phyloP scores from a whole-genome alignment of 2,888 invertebrate genomes.

The Cephalotes varians region DNA sequence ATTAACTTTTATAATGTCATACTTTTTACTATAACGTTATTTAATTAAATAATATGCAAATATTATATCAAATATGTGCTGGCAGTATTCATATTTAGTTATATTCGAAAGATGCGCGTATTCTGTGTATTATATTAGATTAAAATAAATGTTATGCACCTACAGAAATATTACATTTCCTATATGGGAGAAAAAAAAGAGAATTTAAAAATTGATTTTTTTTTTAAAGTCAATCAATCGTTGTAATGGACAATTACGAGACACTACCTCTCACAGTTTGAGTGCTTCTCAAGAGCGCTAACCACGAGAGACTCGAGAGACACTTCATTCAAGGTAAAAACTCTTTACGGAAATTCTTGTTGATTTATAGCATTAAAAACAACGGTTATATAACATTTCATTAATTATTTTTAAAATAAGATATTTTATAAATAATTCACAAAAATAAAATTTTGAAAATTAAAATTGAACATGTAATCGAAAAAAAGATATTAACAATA shows the following conservation, averaged over 20 bases:
- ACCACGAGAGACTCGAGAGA: slow-evolving; percentile 58
- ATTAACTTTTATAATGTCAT: background rate
- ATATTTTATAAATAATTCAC: background rate
- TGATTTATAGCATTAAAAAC: slow-evolving; percentile 8
- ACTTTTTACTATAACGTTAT: background rate
- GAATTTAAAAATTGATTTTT: slow-evolving; percentile 48
- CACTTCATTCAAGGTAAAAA: slow-evolving; percentile 60
- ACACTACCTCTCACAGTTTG: slow-evolving; percentile 58
- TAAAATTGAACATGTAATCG: background rate
- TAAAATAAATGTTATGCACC: background rate
- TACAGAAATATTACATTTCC: background rate
- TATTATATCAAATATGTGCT: background rate
- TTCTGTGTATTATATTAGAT: background rate
- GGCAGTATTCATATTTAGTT: background rate
- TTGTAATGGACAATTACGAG: slow-evolving; percentile 71
- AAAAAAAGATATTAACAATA: background rate
- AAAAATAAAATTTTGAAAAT: background rate
- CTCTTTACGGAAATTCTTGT: slow-evolving; percentile 43
- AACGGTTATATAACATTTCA: background rate
- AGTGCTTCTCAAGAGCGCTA: slow-evolving; percentile 63
- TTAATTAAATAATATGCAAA: slow-evolving; percentile 17
- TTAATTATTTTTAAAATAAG: background rate
- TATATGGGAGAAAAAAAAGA: background rate
- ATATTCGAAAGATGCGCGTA: background rate
- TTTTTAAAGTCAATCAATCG: slow-evolving; percentile 47